Evolutionary conservation across 2,113 vertebrate species (phyloP).

Genomic region (Protomyctophum bolini): DNA sequence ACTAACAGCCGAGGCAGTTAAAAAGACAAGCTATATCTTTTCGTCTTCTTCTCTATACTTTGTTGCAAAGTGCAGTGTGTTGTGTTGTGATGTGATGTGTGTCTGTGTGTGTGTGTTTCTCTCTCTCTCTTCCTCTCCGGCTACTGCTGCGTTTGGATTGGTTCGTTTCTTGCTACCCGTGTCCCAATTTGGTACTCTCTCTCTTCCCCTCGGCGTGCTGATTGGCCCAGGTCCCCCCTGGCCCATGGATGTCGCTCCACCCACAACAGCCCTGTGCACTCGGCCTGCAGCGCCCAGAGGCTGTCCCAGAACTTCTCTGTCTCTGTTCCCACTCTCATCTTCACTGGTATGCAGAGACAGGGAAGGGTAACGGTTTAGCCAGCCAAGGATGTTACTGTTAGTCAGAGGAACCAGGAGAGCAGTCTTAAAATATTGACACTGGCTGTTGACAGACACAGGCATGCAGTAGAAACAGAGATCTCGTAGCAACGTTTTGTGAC

Average conservation of each 20-base stretch:
- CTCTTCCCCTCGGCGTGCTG: conserved; percentile 77
- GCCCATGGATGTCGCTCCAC: conserved; percentile 99
- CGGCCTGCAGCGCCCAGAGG: conserved; percentile 93
- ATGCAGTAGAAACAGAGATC: neutral
- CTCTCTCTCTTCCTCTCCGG: conserved; percentile 60
- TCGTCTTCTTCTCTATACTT: conserved; percentile 31
- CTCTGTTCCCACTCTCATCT: conserved; percentile 99
- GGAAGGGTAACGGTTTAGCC: conserved; percentile 40
- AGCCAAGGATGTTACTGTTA: conserved; percentile 9
- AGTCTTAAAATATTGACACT: neutral
- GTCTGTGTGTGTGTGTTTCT: conserved; percentile 52
- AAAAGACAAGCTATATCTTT: conserved; percentile 26
- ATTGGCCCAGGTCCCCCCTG: conserved; percentile 95
- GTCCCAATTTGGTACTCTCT: conserved; percentile 47
- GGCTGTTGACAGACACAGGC: neutral
- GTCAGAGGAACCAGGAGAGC: conserved; percentile 1
- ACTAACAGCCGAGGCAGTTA: conserved; percentile 26
- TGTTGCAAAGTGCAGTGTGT: conserved; percentile 34
- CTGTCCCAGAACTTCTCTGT: conserved; percentile 99
- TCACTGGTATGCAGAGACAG: conserved; percentile 92
- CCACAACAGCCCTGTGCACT: conserved; percentile 99
- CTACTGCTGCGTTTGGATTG: conserved; percentile 58
- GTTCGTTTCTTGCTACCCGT: conserved; percentile 58
- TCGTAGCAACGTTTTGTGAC: neutral
- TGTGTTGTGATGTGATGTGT: conserved; percentile 56